Evolutionary conservation across 2,888 invertebrate genomes (phyloP).

Genomic region (Drosophila gaucha): DNA sequence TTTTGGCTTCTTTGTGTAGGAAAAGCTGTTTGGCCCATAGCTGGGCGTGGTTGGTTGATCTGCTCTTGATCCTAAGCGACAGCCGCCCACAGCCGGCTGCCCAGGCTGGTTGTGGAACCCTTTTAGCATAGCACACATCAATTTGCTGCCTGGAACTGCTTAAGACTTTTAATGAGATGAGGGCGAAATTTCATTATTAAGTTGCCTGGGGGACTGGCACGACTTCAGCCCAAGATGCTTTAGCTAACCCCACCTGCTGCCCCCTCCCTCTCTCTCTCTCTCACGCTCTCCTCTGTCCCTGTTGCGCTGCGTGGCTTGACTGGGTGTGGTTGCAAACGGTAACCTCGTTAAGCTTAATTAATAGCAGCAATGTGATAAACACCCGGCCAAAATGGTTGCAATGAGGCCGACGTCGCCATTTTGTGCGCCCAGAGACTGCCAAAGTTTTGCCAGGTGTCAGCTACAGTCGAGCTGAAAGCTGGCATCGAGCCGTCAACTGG

Average conservation of each 20-base stretch:
- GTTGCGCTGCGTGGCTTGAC: conserved; percentile 27
- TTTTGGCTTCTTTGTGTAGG: conserved; percentile 23
- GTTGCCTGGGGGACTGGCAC: conserved; percentile 71
- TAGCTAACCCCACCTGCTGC: conserved; percentile 7
- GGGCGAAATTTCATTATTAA: conserved; percentile 83
- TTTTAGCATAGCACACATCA: conserved; percentile 60
- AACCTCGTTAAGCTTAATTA: conserved; percentile 85
- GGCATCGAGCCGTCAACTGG: conserved; percentile 25
- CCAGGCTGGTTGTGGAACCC: conserved; percentile 27
- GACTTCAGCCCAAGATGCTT: conserved; percentile 55
- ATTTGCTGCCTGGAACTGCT: conserved; percentile 64
- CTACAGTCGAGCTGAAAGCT: conserved; percentile 52
- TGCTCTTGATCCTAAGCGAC: conserved; percentile 49
- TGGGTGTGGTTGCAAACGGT: conserved; percentile 83
- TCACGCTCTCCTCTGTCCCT: background rate
- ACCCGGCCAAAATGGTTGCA: conserved; percentile 78
- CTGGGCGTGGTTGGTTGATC: conserved; percentile 59
- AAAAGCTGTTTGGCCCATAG: conserved; percentile 7
- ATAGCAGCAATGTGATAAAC: conserved; percentile 84
- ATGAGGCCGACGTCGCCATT: conserved; percentile 61
- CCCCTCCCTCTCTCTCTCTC: background rate
- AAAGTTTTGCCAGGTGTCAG: conserved; percentile 72
- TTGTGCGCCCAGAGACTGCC: conserved; percentile 46
- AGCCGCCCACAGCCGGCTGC: conserved; percentile 1
- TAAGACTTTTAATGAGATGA: conserved; percentile 83